Conservation (phyloP, 53 echinoderm and acorn worm species). For the Hippasteria phrygiana region DNA sequence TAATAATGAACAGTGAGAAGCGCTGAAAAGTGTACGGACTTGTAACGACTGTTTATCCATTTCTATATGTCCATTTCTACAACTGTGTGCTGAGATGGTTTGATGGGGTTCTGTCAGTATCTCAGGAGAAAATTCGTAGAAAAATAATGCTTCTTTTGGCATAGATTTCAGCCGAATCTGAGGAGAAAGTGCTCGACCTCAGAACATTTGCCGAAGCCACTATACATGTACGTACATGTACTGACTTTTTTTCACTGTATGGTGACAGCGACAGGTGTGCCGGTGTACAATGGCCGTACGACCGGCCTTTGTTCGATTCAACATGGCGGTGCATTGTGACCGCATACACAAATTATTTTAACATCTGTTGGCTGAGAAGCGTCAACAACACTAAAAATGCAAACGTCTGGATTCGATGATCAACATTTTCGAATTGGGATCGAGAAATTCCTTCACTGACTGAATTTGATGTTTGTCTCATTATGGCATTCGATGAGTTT, state of each 20-base stretch:
- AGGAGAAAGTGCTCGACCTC: not conserved
- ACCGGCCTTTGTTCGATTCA: conserved; percentile 20
- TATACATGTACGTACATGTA: too few relatives aligned
- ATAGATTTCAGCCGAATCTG: not conserved
- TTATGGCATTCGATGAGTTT: not conserved
- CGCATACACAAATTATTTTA: not conserved
- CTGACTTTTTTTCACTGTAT: not conserved
- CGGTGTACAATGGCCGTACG: too few relatives aligned
- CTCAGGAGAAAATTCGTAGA: not conserved
- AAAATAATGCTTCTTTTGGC: not conserved
- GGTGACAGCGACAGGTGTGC: conserved; percentile 25
- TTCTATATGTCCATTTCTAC: not conserved
- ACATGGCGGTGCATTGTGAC: conserved; percentile 35
- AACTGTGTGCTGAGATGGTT: not conserved
- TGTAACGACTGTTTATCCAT: too few relatives aligned
- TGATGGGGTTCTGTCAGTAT: not conserved
- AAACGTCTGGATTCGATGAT: not conserved
- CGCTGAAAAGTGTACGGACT: not conserved
- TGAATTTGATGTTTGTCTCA: not conserved
- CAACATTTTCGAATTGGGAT: not conserved
- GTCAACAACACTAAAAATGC: not conserved
- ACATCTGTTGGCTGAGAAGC: not conserved
- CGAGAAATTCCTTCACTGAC: not conserved
- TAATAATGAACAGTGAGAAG: conserved; percentile 25
- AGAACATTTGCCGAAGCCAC: not conserved